Evolutionary conservation across 2,797 vertebrate genomes (phyloP), one percentile per base, ranked within the genome.

Genomic region (Monodelphis domestica): DNA sequence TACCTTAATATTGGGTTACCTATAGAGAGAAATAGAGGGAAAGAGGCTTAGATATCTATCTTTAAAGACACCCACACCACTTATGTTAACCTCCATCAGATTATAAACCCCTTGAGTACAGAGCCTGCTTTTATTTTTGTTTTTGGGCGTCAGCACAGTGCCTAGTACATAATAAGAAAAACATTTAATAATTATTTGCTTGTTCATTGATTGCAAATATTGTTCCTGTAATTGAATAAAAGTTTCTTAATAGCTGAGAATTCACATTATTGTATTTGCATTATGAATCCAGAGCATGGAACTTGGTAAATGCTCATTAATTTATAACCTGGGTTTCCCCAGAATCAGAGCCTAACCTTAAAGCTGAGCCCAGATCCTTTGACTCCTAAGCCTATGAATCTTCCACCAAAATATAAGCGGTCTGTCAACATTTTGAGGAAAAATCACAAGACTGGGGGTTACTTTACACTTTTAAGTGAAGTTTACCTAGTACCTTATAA

Each of bases 401-500:
- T 78, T 6, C 63, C 17, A 78, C 3, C 24, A 78, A 78, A 78
- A 38, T 45, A 38, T 45, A 21, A 15, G 33, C 38, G 78, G 38
- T 78, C 38, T 45, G 63, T 78, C n/a, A 78, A 45, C 38, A 38
- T 70, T 38, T 70, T n/a, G 63, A 38, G 59, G 33, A n/a, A 17
- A 17, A 78, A 21, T 0, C 7, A 24, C 6, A n/a, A 78, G 63
- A 70, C 14, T 3, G 17, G 38, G 14, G 5, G 7, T 78, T 78
- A 38, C 7, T 78, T 78, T 78, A 88, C 57, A 91, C 26, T 94
- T 30, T 56, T 54, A 87, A 50, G 92, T 93, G 38, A 94, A 94
- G 4, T 12, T 94, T 91, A 70, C 91, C 26, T 94, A 54, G 33
- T 70, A 2, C 84, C 2, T 78, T 87, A 50, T 53, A 26, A 1